phyloP scores from a whole-genome alignment of 2,113 vertebrate species.

The Agapornis roseicollis region DNA sequence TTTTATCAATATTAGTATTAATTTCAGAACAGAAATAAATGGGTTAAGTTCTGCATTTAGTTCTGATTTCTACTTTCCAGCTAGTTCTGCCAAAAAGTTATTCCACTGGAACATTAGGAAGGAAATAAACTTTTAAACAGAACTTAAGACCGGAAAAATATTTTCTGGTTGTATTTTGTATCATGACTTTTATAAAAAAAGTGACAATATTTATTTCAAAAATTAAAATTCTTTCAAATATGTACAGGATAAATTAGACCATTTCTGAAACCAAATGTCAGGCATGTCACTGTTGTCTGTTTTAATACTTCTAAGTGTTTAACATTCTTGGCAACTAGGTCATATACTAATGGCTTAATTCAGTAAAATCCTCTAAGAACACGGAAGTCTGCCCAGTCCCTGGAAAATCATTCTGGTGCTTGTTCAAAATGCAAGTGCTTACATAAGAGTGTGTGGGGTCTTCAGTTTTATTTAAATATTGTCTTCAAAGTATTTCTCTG shows the following conservation, averaged over 20 bases:
- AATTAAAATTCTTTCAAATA: neutral
- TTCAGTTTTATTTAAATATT: neutral
- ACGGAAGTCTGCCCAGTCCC: neutral
- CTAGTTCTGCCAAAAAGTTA: constrained; percentile 41
- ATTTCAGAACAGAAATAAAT: neutral
- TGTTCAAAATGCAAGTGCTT: neutral
- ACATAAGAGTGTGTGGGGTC: neutral
- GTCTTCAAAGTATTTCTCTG: neutral
- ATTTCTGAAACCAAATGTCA: neutral
- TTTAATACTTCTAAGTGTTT: neutral
- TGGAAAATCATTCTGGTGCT: neutral
- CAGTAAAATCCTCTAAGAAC: neutral
- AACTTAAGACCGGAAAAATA: constrained; percentile 45
- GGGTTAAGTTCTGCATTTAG: constrained; percentile 34
- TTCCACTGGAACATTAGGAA: constrained; percentile 60
- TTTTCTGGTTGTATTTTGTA: constrained; percentile 33
- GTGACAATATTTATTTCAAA: neutral
- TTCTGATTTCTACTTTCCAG: constrained; percentile 5
- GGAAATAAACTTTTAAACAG: constrained; percentile 61
- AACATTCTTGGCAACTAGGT: neutral
- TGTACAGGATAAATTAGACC: neutral
- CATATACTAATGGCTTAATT: neutral
- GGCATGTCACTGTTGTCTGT: neutral
- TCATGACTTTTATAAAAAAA: constrained; percentile 11
- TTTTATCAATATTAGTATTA: neutral